phyloP scores from a whole-genome alignment of 2,888 invertebrate species.

The Notodonta dromedarius region DNA sequence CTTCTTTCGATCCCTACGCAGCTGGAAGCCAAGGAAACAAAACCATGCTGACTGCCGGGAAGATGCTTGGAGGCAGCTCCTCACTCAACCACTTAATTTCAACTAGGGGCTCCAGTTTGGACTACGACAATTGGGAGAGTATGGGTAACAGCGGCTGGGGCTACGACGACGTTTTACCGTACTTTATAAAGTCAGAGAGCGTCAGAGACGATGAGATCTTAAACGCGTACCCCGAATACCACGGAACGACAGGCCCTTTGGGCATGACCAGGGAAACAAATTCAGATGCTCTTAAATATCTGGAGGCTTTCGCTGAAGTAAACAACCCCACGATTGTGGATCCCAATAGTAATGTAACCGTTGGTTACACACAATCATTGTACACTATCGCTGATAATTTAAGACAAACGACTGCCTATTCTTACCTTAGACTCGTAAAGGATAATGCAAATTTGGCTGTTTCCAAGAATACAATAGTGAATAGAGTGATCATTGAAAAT shows the following conservation, averaged over 20 bases:
- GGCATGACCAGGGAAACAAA: conserved; percentile 20
- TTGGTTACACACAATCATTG: conserved; percentile 26
- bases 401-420: conserved; percentile 24
- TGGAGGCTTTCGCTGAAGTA: conserved; percentile 23
- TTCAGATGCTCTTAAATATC: conserved; percentile 12
- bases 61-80: conserved; percentile 20
- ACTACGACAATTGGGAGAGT: conserved; percentile 16
- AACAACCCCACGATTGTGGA: conserved; percentile 23
- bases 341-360: conserved; percentile 17
- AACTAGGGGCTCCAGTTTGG: not conserved
- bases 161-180: conserved; percentile 15
- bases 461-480: conserved; percentile 21
- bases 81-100: conserved; percentile 17
- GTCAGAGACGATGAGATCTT: conserved; percentile 13
- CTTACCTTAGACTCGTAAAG: conserved; percentile 20
- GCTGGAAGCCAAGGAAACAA: conserved; percentile 13
- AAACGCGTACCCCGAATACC: conserved; percentile 8
- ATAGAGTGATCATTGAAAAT: conserved; percentile 22
- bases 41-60: conserved; percentile 22
- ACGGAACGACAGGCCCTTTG: conserved; percentile 23
- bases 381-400: conserved; percentile 10
- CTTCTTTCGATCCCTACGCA: conserved; percentile 8
- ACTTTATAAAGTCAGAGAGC: conserved; percentile 21
- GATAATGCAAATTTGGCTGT: conserved; percentile 23
- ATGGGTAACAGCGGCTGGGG: conserved; percentile 14